Evolutionary conservation across 2,113 vertebrate species (phyloP).

Genomic region (Pachycephala philippinensis): DNA sequence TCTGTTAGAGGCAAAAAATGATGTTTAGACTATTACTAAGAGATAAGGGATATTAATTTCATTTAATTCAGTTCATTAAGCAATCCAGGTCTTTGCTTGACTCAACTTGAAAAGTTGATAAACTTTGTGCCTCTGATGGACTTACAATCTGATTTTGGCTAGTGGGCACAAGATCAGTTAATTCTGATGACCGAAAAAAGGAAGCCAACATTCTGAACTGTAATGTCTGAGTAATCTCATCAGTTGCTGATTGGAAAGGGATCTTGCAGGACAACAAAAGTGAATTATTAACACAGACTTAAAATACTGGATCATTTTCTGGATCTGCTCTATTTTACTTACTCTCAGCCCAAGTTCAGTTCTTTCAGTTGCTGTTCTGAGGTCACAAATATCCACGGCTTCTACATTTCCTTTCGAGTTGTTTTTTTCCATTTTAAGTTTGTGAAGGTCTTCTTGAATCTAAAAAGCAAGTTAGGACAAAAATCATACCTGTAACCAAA

Average conservation of each 20-base stretch:
- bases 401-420: not conserved
- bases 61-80: not conserved
- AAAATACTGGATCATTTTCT: accelerated
- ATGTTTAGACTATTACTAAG: not conserved
- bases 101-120: not conserved
- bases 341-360: conserved; percentile 75
- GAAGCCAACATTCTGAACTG: not conserved
- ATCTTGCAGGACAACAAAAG: not conserved
- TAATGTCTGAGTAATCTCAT: not conserved
- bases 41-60: not conserved
- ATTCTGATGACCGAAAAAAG: not conserved
- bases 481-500: not conserved
- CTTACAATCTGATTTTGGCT: not conserved
- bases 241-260: not conserved
- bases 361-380: conserved; percentile 69
- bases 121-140: not conserved
- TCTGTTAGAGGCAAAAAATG: conserved; percentile 68
- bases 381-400: conserved; percentile 54
- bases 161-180: not conserved
- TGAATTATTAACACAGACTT: not conserved
- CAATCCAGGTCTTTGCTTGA: not conserved
- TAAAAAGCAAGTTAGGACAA: conserved; percentile 26
- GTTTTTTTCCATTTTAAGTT: conserved; percentile 68
- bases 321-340: conserved; percentile 17
- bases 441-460: conserved; percentile 77